These are phyloP conservation scores for Macrotrachela quadricornifera DNA, from an alignment of 1,140 invertebrate species.

Conservation along the genomic window DNA sequence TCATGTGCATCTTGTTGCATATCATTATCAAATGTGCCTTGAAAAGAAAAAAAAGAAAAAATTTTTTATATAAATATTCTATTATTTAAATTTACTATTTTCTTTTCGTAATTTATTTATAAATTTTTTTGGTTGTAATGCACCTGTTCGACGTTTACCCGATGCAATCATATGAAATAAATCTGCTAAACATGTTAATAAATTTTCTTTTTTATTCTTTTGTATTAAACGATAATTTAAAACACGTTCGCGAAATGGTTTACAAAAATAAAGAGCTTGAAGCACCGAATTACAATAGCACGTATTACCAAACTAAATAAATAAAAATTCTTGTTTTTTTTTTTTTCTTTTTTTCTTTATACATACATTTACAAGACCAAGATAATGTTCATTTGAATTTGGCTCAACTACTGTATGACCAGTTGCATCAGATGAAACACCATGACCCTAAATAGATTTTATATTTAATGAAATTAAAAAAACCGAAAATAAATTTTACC, in stretches of 20 bases:
- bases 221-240: slow-evolving; percentile 48
- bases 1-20: slow-evolving; percentile 99
- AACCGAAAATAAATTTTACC: too few species aligned
- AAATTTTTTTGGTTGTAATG: slow-evolving; percentile 97
- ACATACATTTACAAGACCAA: too few species aligned
- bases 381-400: too few species aligned
- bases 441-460: too few species aligned
- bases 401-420: too few species aligned
- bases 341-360: too few species aligned
- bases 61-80: background rate
- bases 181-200: slow-evolving; percentile 88
- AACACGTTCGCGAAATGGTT: slow-evolving; percentile 92
- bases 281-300: slow-evolving; percentile 98
- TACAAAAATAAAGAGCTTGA: slow-evolving; percentile 96
- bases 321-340: too few species aligned
- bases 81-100: slow-evolving; percentile 48
- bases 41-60: slow-evolving; percentile 24
- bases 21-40: slow-evolving; percentile 97
- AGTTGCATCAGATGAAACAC: too few species aligned
- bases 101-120: slow-evolving; percentile 91
- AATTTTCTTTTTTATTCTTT: slow-evolving; percentile 63
- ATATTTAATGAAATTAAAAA: too few species aligned
- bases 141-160: slow-evolving; percentile 97
- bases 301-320: slow-evolving; percentile 81
- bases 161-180: slow-evolving; percentile 95